Conservation (phyloP, 2,888 invertebrate species). For the Zygaena filipendulae region DNA sequence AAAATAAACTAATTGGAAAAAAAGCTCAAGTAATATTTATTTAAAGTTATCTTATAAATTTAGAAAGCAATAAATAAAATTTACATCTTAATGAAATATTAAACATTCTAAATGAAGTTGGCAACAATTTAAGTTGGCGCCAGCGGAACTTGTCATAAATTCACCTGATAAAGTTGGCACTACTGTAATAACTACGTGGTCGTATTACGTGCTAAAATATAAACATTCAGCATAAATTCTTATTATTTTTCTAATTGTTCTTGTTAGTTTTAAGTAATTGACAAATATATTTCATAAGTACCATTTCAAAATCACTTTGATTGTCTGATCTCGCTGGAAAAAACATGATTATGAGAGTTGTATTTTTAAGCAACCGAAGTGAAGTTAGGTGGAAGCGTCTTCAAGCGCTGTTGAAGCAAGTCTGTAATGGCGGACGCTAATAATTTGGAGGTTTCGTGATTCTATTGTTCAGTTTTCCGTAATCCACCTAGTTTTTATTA, state of each 20-base stretch:
- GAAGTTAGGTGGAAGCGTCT: slow-evolving; percentile 66
- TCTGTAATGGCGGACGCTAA: slow-evolving; percentile 68
- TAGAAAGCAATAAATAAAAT: too few relatives aligned
- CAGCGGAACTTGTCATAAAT: slow-evolving; percentile 48
- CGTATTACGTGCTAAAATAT: slow-evolving; percentile 57
- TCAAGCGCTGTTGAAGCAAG: slow-evolving; percentile 61
- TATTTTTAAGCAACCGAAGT: slow-evolving; percentile 54
- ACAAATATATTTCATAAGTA: too few relatives aligned
- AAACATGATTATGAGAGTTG: too few relatives aligned
- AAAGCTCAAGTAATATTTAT: too few relatives aligned
- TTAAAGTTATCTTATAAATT: too few relatives aligned
- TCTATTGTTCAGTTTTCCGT: slow-evolving; percentile 62
- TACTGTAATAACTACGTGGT: slow-evolving; percentile 61
- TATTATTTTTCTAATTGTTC: slow-evolving; percentile 26
- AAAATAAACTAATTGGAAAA: too few relatives aligned
- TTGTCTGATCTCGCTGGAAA: too few relatives aligned
- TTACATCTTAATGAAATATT: too few relatives aligned
- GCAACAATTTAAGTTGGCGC: too few relatives aligned
- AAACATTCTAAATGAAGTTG: too few relatives aligned
- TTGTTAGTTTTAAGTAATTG: too few relatives aligned
- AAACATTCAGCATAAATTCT: slow-evolving; percentile 54
- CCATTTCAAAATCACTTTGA: too few relatives aligned
- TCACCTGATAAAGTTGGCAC: slow-evolving; percentile 36
- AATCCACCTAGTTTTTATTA: slow-evolving; percentile 34
- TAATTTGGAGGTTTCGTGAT: slow-evolving; percentile 67